Evolutionary conservation across 2,797 vertebrate genomes (phyloP).

Genomic region (Distichodus sexfasciatus): DNA sequence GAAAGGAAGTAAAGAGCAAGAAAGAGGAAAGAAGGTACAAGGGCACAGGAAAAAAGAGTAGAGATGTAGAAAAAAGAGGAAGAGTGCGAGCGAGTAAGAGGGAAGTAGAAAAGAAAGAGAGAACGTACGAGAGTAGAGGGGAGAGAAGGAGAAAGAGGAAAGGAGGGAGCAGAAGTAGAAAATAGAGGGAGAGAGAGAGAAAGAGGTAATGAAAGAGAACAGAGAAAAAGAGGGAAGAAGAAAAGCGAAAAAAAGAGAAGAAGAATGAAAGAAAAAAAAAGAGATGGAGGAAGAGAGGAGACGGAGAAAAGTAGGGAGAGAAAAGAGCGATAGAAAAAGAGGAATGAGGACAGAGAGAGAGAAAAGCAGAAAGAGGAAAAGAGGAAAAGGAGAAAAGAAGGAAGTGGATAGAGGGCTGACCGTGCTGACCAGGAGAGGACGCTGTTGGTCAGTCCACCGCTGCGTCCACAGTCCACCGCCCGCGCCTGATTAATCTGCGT

Average conservation of each 20-base stretch:
- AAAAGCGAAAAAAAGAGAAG: background rate
- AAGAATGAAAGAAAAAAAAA: background rate
- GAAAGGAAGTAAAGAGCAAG: too few species aligned
- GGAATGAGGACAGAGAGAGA: constrained; percentile 52
- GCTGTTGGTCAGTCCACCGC: constrained; percentile 69
- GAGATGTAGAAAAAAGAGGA: constrained; percentile 37
- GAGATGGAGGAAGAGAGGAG: constrained; percentile 31
- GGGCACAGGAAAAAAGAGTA: too few species aligned
- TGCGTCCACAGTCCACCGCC: constrained; percentile 56
- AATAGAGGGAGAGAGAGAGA: too few species aligned
- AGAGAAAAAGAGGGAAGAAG: constrained; percentile 41
- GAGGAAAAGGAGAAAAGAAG: background rate
- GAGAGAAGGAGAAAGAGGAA: background rate
- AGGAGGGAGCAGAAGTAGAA: too few species aligned
- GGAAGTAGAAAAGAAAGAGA: background rate
- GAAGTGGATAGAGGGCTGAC: background rate
- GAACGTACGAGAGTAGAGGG: too few species aligned
- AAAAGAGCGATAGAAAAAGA: too few species aligned
- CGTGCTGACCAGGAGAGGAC: constrained; percentile 65
- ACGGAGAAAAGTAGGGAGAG: constrained; percentile 41
- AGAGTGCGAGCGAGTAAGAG: constrained; percentile 40
- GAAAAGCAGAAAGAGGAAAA: background rate
- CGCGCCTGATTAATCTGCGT: constrained; percentile 70
- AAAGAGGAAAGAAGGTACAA: background rate
- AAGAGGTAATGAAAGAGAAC: constrained; percentile 41